Evolutionary conservation across 2,797 vertebrate species (phyloP), one percentile per base, ranked within the genome.

Genomic region (Borostomias antarcticus): DNA sequence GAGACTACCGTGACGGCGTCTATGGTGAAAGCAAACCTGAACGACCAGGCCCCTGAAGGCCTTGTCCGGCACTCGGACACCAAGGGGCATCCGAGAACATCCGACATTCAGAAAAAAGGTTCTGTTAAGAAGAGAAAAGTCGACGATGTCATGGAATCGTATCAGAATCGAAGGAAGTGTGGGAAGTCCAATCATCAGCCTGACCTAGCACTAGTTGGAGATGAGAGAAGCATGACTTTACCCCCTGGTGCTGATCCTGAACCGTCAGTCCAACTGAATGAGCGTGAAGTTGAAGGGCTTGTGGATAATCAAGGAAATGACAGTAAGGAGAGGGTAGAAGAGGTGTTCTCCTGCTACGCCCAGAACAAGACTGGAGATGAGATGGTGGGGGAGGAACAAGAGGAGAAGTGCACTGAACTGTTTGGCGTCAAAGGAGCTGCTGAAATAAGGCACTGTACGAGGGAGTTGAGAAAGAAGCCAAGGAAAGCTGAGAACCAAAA

Each of bases 161-260:
- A 68, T 5, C 68, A 72, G 6, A 70, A 23, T 19, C 11, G n/a
- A 10, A 50, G 29, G 8, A 69, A 58, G 19, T 4, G 28, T 62
- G 68, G 37, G 28, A 78, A 37, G 28, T 2, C 53, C 1, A 74
- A 51, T 25, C 59, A 19, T 83, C 80, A 77, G 75, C 85, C 82
- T 75, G 81, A 85, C 82, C 85, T 78, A 66, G 76, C 72, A 5
- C 73, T 70, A 3, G 72, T 58, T 58, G 72, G 78, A 53, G 62
- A 47, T 19, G 19, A 6, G 4, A 37, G 68, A 11, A n/a, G 45
- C 5, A n/a, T 2, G 64, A 11, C 54, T 25, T 23, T 17, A 4
- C 3, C 32, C 2, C 13, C 61, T 7, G 59, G 50, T 1, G 8
- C 13, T 28, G 13, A 9, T 28, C 19, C 26, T 1, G 50, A 70